phyloP scores from a whole-genome alignment of 1,140 invertebrate genomes.

The Alviniconcha marisindica region DNA sequence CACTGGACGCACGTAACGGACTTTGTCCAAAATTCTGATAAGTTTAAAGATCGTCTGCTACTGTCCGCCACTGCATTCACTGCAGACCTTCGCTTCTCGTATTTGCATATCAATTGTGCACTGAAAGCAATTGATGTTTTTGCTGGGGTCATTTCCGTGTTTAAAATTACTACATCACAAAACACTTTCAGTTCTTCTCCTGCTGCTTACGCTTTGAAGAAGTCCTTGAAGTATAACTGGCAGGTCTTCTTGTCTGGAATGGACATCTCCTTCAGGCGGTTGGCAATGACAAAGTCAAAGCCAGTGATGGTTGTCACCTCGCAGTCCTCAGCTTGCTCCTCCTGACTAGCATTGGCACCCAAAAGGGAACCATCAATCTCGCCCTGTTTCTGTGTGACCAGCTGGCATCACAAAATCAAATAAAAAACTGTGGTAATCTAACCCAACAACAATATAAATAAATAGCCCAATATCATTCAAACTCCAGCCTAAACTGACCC shows the following conservation, averaged over 20 bases:
- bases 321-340: background rate
- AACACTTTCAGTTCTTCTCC: background rate
- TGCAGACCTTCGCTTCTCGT: background rate
- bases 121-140: background rate
- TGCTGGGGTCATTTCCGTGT: background rate
- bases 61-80: too few species aligned
- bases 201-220: background rate
- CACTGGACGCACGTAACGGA: too few species aligned
- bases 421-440: too few species aligned
- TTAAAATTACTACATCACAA: background rate
- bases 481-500: too few species aligned
- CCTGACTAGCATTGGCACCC: constrained; percentile 17
- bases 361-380: background rate
- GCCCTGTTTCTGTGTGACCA: background rate
- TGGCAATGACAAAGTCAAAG: constrained; percentile 17
- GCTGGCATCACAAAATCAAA: too few species aligned
- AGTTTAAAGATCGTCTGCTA: too few species aligned
- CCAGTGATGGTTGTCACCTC: background rate
- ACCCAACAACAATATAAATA: too few species aligned
- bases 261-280: background rate
- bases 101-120: background rate
- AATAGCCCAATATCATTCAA: too few species aligned
- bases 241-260: background rate
- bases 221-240: background rate
- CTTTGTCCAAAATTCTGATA: too few species aligned